Base-by-base conservation (phyloP, 2,888 invertebrate species). In the Neoascia interrupta region DNA sequence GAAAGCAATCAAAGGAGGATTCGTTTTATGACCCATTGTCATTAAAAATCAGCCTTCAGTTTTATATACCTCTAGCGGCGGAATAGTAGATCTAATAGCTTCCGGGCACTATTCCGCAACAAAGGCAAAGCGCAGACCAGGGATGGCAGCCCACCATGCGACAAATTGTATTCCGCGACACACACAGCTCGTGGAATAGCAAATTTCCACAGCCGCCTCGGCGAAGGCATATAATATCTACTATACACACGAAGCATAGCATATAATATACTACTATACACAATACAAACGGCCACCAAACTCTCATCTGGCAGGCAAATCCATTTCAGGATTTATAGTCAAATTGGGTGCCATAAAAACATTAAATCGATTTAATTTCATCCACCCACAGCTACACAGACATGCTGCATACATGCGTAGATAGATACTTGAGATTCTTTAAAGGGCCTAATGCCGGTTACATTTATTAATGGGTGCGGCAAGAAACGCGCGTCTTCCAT, bases 271-370 rank as follows among this genome's bases (percentile, higher is more conserved):
- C n/a, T n/a, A n/a, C n/a, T n/a, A n/a, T n/a, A n/a, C n/a, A 28
- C 36, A 34, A 37, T 21, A 43, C 23, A 66, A 31, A 18, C 26
- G 37, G 36, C 41, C 34, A 63, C 56, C 63, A 70, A 70, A 76
- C 64, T 72, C 76, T 70, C 76, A 72, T 70, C 76, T 49, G 58
- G 64, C 60, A 60, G 64, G 64, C 49, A 66, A 79, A 79, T 72
- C 66, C 72, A 79, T 79, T 79, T 61, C 60, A 23, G 66, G 72
- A 72, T 79, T 79, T 79, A 79, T 79, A 45, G 53, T 66, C 64
- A 72, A 79, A 79, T 72, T 72, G 76, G 66, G 72, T 79, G 72
- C 66, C 41, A 72, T 79, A 79, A 79, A 79, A 72, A 66, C 72
- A 79, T 79, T 66, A 79, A 72, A 72, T 72, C 76, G 76, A 64